These are phyloP conservation scores for Tympanuchus pallidicinctus DNA, from an alignment of 2,113 vertebrate genomes.

Conservation along the genomic window DNA sequence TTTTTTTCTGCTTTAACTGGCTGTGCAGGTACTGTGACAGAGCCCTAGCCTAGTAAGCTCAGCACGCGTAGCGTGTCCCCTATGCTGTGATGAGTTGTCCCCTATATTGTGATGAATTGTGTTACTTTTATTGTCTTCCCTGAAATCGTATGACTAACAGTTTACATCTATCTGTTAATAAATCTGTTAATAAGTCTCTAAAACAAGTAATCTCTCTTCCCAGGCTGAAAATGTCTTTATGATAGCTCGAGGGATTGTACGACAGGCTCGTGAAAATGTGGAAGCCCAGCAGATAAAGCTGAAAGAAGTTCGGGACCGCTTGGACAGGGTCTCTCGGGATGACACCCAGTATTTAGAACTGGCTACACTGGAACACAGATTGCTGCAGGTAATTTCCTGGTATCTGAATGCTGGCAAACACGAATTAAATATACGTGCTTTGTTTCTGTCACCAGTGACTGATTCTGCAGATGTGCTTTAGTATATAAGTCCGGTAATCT, in stretches of 20 bases:
- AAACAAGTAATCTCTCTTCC: constrained; percentile 18
- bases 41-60: background rate
- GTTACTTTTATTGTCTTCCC: background rate
- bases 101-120: background rate
- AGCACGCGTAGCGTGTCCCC: background rate
- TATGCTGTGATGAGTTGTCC: background rate
- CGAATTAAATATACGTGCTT: background rate
- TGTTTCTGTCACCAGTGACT: background rate
- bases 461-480: background rate
- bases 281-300: constrained; percentile 87
- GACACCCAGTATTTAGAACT: constrained; percentile 93
- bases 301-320: constrained; percentile 92
- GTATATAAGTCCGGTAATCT: background rate
- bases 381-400: constrained; percentile 88
- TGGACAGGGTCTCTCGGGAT: constrained; percentile 93
- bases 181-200: background rate
- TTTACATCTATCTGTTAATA: background rate
- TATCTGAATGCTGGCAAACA: background rate
- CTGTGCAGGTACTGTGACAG: background rate
- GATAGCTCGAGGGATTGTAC: constrained; percentile 92
- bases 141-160: background rate
- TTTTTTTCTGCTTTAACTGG: background rate
- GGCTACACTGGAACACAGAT: constrained; percentile 92
- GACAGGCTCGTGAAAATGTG: constrained; percentile 85
- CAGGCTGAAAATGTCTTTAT: constrained; percentile 95